A percentile compares a stretch with the other conserved stretches of the same genome.
Conservation (phyloP, 2,113 vertebrate species). For the Gadus chalcogrammus region DNA sequence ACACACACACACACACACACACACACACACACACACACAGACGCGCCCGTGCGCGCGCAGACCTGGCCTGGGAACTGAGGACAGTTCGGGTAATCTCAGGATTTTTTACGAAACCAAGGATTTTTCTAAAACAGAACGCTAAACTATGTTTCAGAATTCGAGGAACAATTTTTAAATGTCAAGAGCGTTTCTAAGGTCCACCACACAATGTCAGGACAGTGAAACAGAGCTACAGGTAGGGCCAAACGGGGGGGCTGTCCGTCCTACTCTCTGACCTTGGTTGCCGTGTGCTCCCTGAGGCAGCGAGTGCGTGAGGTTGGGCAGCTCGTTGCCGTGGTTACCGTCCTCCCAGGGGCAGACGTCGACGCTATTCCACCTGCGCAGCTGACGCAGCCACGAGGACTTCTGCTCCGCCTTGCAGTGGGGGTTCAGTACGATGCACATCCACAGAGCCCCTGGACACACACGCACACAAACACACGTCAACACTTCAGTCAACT, state of each 20-base stretch:
- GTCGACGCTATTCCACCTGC: slow-evolving; percentile 96
- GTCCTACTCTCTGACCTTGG: slow-evolving; percentile 79
- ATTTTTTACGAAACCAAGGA: too few species aligned
- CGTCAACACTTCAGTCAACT: slow-evolving; percentile 13
- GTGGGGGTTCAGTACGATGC: slow-evolving; percentile 98
- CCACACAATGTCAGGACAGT: slow-evolving; percentile 16
- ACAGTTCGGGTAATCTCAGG: neutral
- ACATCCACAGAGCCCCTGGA: slow-evolving; percentile 98
- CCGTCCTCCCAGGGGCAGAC: slow-evolving; percentile 99
- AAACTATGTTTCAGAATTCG: too few species aligned
- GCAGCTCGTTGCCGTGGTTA: slow-evolving; percentile 95
- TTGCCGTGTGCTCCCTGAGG: slow-evolving; percentile 96
- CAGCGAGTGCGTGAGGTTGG: slow-evolving; percentile 97
- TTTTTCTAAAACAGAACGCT: too few species aligned
- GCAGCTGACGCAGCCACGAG: slow-evolving; percentile 95
- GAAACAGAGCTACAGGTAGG: slow-evolving; percentile 19
- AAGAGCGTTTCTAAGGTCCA: too few species aligned
- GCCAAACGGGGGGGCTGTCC: slow-evolving; percentile 15
- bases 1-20: neutral
- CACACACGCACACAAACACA: slow-evolving; percentile 11
- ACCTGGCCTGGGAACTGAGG: too few species aligned
- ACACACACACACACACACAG: neutral
- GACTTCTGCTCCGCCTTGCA: slow-evolving; percentile 95
- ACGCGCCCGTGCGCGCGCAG: too few species aligned
- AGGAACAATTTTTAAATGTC: too few species aligned